Conservation (phyloP, 2,797 vertebrate genomes). For the Neoniphon sammara region DNA sequence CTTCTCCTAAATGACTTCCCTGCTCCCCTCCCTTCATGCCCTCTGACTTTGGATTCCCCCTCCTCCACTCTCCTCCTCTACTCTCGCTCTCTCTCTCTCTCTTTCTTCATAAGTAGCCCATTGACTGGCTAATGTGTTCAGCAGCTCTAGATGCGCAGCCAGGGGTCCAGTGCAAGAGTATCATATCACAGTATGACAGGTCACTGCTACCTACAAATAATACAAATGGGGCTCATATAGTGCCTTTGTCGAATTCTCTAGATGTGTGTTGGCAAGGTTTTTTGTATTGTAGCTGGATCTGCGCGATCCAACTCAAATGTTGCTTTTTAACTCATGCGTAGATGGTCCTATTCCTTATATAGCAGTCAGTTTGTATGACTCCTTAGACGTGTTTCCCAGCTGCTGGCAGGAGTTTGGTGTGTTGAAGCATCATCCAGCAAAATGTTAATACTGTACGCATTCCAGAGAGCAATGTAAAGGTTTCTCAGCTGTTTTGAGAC, state of each 20-base stretch:
- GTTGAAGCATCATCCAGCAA: slow-evolving; percentile 15
- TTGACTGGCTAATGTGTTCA: slow-evolving; percentile 71
- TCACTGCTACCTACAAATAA: slow-evolving; percentile 39
- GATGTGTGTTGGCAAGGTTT: slow-evolving; percentile 27
- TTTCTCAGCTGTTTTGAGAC: background rate
- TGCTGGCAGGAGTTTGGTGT: slow-evolving; percentile 14
- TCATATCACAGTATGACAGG: slow-evolving; percentile 54
- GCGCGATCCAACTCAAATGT: slow-evolving; percentile 25
- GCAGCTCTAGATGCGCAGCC: slow-evolving; percentile 60
- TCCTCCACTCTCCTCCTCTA: slow-evolving; percentile 18
- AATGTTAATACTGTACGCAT: background rate
- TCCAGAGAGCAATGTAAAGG: background rate
- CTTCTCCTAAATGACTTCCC: slow-evolving; percentile 50
- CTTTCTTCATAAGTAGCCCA: slow-evolving; percentile 51
- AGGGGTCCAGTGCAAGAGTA: slow-evolving; percentile 50
- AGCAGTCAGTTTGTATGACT: slow-evolving; percentile 45
- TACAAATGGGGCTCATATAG: slow-evolving; percentile 46
- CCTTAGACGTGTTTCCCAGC: slow-evolving; percentile 49
- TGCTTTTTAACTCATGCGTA: slow-evolving; percentile 43
- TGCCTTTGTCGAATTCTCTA: slow-evolving; percentile 39
- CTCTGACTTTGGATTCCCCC: slow-evolving; percentile 66
- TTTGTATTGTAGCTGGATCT: slow-evolving; percentile 31
- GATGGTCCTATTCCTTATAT: slow-evolving; percentile 37
- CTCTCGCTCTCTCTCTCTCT: slow-evolving; percentile 34
- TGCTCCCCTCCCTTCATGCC: slow-evolving; percentile 60